phyloP scores from a whole-genome alignment of 2,797 vertebrate genomes.

The Tenualosa thibaudeaui region DNA sequence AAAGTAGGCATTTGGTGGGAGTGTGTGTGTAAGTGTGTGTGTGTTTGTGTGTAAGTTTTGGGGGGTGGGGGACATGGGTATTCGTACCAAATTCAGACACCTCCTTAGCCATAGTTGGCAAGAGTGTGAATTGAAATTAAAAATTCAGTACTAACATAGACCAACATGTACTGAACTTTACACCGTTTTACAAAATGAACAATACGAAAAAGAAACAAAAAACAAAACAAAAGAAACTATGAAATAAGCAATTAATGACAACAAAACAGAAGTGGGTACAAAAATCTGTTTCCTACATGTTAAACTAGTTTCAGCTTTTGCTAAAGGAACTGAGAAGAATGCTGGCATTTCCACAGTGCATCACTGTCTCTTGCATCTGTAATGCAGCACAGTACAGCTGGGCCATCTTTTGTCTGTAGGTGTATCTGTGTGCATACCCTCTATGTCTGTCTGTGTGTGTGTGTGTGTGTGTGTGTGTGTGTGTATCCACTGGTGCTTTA shows the following conservation, averaged over 20 bases:
- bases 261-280: conserved; percentile 3
- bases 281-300: neutral
- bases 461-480: neutral
- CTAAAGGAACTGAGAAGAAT: neutral
- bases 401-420: neutral
- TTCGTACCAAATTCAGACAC: conserved; percentile 29
- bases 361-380: neutral
- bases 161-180: conserved; percentile 57
- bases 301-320: neutral
- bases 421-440: neutral
- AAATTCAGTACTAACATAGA: conserved; percentile 54
- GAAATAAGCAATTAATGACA: neutral
- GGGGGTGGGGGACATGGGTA: conserved; percentile 34
- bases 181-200: conserved; percentile 50
- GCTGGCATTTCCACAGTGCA: neutral
- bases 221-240: conserved; percentile 46
- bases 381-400: neutral
- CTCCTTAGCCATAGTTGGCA: conserved; percentile 54
- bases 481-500: neutral
- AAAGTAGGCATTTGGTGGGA: neutral
- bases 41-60: conserved; percentile 40
- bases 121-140: conserved; percentile 57
- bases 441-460: neutral
- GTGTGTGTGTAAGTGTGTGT: conserved; percentile 1
- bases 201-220: conserved; percentile 62